Conservation (phyloP, 2,888 invertebrate species). For the Melanostoma scalare region DNA sequence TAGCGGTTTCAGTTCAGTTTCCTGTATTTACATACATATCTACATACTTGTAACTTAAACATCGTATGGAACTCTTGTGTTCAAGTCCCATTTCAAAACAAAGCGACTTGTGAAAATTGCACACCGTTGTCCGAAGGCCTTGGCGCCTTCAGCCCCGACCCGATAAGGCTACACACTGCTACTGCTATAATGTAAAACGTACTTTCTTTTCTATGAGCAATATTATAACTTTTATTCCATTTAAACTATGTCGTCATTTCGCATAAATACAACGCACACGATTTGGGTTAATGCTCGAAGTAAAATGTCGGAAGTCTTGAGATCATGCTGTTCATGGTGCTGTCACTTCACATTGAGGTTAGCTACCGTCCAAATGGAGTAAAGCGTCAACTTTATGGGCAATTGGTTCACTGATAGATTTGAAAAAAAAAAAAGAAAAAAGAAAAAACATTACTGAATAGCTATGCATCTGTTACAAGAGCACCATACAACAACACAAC, state of each 20-base stretch:
- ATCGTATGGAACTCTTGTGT: too few relatives aligned
- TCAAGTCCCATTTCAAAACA: too few relatives aligned
- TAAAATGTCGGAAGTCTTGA: slow-evolving; percentile 43
- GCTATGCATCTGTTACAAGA: slow-evolving; percentile 50
- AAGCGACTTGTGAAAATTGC: too few relatives aligned
- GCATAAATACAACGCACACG: background rate
- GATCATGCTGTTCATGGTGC: slow-evolving; percentile 37
- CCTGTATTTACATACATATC: too few relatives aligned
- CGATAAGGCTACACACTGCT: background rate
- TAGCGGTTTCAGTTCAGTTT: too few relatives aligned
- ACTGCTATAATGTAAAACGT: background rate
- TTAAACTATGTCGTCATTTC: slow-evolving; percentile 1
- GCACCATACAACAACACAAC: slow-evolving; percentile 1
- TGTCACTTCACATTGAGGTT: slow-evolving; percentile 50
- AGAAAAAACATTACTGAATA: slow-evolving; percentile 3
- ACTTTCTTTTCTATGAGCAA: slow-evolving; percentile 59
- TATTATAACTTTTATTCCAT: slow-evolving; percentile 33
- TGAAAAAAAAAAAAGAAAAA: slow-evolving; percentile 7
- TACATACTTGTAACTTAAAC: too few relatives aligned
- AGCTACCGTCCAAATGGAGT: slow-evolving; percentile 30
- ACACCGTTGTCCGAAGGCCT: background rate
- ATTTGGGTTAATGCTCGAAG: slow-evolving; percentile 47
- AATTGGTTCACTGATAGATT: slow-evolving; percentile 56
- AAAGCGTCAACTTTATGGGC: slow-evolving; percentile 34
- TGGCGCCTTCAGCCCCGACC: background rate